These are phyloP conservation scores for Ciconia nigra DNA, from an alignment of 2,797 vertebrate species.

Conservation along the genomic window DNA sequence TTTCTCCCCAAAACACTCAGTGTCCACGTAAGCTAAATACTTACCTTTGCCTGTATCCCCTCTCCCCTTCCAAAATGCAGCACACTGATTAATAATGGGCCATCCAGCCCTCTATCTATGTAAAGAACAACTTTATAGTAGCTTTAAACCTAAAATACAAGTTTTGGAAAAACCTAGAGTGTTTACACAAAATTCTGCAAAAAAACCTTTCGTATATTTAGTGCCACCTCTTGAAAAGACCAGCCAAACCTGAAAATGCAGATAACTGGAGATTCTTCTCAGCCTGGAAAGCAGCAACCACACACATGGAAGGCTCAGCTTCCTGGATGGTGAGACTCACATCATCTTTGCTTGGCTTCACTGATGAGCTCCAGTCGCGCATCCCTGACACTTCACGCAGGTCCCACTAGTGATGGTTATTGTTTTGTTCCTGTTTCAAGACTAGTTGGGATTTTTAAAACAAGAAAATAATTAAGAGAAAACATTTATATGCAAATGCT, in stretches of 20 bases:
- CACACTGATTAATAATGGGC: not conserved
- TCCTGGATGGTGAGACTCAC: not conserved
- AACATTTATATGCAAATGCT: not conserved
- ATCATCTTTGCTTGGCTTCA: not conserved
- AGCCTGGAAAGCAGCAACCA: not conserved
- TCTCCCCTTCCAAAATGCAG: not conserved
- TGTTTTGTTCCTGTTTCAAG: not conserved
- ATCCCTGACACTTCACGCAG: not conserved
- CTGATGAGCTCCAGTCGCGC: not conserved
- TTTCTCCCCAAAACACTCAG: not conserved
- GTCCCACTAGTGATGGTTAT: not conserved
- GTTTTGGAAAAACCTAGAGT: not conserved
- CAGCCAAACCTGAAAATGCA: not conserved
- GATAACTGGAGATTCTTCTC: not conserved
- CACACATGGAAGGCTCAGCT: not conserved
- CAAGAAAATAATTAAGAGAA: not conserved
- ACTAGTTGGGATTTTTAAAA: not conserved
- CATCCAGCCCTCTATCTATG: not conserved
- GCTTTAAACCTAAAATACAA: not conserved
- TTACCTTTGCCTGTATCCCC: not conserved
- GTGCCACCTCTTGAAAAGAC: not conserved
- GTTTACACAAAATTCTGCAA: not conserved
- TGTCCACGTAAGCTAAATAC: not conserved
- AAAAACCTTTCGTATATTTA: not conserved
- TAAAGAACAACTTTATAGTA: not conserved